phyloP scores from a whole-genome alignment of 2,888 invertebrate species.

The Xestobium rufovillosum region DNA sequence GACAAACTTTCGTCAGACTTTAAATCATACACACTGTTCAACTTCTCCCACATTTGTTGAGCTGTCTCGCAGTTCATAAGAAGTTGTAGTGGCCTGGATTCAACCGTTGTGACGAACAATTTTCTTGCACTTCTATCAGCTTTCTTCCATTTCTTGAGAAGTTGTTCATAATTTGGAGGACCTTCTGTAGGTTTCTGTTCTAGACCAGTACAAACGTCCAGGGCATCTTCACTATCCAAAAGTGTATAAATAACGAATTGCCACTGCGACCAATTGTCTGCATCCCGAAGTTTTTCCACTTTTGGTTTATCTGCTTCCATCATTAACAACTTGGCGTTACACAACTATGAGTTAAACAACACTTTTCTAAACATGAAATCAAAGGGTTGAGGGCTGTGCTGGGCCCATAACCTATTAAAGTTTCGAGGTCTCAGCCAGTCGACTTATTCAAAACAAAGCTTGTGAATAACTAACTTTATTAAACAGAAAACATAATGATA shows the following conservation, averaged over 20 bases:
- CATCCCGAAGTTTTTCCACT: no score
- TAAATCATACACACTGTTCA: conserved; percentile 21
- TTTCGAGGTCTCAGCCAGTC: no score
- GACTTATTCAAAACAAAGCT: no score
- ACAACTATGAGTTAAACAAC: no score
- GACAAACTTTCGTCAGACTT: conserved; percentile 21
- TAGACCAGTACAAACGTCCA: conserved; percentile 10
- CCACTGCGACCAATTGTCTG: conserved; percentile 17
- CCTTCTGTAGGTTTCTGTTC: conserved; percentile 16
- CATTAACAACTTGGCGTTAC: no score
- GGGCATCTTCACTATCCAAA: conserved; percentile 10
- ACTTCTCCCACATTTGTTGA: conserved; percentile 23
- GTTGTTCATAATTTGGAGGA: no score
- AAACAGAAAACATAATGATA: no score
- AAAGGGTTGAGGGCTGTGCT: no score
- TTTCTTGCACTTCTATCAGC: conserved; percentile 21
- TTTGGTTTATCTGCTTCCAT: conserved; percentile 9
- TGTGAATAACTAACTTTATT: no score
- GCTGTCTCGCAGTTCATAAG: conserved; percentile 18
- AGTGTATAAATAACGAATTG: conserved; percentile 9
- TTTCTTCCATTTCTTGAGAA: conserved; percentile 16
- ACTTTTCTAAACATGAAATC: no score
- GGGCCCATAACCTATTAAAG: no score
- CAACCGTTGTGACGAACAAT: conserved; percentile 23
- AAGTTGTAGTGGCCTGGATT: conserved; percentile 18